Conservation (phyloP, 2,797 vertebrate species). For the Lophotriccus pileatus region DNA sequence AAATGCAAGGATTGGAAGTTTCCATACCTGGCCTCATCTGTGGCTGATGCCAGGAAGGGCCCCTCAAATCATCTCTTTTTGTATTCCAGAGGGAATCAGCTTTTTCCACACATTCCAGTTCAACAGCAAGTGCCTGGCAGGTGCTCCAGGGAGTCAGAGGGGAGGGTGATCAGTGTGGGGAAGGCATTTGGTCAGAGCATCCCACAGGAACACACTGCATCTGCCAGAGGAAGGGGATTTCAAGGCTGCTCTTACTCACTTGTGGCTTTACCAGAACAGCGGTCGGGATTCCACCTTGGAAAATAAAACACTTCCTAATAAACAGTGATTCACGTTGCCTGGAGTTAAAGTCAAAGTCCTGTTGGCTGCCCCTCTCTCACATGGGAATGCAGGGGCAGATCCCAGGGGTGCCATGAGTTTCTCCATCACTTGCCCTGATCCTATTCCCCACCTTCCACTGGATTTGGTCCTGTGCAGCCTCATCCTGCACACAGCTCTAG, state of each 20-base stretch:
- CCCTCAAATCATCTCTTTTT: neutral
- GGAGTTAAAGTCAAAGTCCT: neutral
- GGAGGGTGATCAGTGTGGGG: fast-evolving
- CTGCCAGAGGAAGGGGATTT: neutral
- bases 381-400: neutral
- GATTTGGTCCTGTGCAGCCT: fast-evolving
- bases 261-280: neutral
- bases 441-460: neutral
- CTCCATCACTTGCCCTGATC: neutral
- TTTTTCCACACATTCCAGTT: neutral
- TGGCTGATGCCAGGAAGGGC: neutral
- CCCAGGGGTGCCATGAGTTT: neutral
- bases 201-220: neutral
- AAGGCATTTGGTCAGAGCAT: neutral
- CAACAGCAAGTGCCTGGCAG: neutral
- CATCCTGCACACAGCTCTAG: fast-evolving
- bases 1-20: neutral
- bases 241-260: neutral
- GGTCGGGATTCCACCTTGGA: neutral
- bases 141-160: neutral
- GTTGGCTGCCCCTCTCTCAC: fast-evolving
- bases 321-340: neutral
- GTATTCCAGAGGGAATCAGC: neutral
- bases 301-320: neutral
- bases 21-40: neutral